A percentile compares a stretch with the other conserved stretches of the same genome.
These are phyloP conservation scores for Huso huso DNA, from an alignment of 2,797 vertebrate genomes.

Conservation along the genomic window DNA sequence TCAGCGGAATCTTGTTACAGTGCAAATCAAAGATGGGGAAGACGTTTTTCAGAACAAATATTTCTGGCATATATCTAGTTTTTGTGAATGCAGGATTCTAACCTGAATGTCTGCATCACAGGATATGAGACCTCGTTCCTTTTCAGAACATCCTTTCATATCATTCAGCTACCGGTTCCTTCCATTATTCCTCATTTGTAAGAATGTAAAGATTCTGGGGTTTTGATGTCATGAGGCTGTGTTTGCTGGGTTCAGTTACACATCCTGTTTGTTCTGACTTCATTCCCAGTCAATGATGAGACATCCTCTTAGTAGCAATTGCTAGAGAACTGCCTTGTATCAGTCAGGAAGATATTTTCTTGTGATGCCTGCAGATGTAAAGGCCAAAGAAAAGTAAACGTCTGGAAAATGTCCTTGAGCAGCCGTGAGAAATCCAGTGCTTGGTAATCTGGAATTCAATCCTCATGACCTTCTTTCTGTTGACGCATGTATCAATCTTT, in stretches of 20 bases:
- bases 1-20: constrained; percentile 33
- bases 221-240: constrained; percentile 40
- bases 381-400: too few species aligned
- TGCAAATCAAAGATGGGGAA: constrained; percentile 36
- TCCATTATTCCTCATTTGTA: constrained; percentile 49
- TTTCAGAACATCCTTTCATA: constrained; percentile 48
- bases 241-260: background rate
- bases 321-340: too few species aligned
- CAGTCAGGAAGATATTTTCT: too few species aligned
- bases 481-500: too few species aligned
- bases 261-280: background rate
- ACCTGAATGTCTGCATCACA: constrained; percentile 26
- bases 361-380: too few species aligned
- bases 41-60: constrained; percentile 40
- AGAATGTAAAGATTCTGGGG: constrained; percentile 49
- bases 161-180: constrained; percentile 47
- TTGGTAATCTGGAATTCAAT: too few species aligned
- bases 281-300: background rate
- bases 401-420: too few species aligned
- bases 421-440: too few species aligned
- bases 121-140: constrained; percentile 37
- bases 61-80: constrained; percentile 48
- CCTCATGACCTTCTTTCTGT: too few species aligned
- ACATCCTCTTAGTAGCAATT: background rate
- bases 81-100: constrained; percentile 43